Evolutionary conservation across 2,888 invertebrate genomes (phyloP), one percentile per base, ranked within the genome.

Genomic region (Aspidiotus destructor): DNA sequence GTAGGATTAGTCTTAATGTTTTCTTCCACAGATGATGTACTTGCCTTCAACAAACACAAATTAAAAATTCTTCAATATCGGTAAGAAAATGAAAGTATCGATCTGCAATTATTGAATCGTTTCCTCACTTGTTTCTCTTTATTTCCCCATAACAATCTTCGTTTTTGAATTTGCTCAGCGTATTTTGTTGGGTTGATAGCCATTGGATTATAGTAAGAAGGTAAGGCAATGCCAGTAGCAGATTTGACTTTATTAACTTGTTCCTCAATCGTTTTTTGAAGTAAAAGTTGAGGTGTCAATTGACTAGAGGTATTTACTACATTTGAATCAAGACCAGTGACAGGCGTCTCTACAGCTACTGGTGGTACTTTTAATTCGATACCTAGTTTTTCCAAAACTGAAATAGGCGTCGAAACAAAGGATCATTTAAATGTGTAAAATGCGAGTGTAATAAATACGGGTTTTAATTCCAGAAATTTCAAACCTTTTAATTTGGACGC

Each of bases 111-210:
- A 28, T 28, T 28, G 5, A 28, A 28, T 28, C 28, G 28, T 28
- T 28, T 28, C 48, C 10, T 60, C 13, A 67, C 60, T 52, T 69
- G 64, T 41, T 70, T 71, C 54, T 71, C 69, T 53, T 72, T 72
- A 62, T 72, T 71, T 2, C 88, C 86, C 95, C 97, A 97, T 17
- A 97, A 80, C 64, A 94, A 80, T 79, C 95, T 95, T 64, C 95
- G 83, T 77, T 95, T 93, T 76, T 95, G 91, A 72, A 94, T 86
- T 78, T 90, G 92, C 73, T 93, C 89, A 8, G 91, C 85, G 76
- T 93, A 89, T 75, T 89, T 89, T 71, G 86, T 84, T 55, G 88
- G 84, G 75, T 86, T 86, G n/a, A 88, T 83, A 17, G 85, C 84
- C 48, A 84, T 81, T 0, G 88, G 86, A 77, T 88, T 89, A 76